Base-by-base conservation (phyloP, 2,888 invertebrate genomes). In the Nymphalis c-album region DNA sequence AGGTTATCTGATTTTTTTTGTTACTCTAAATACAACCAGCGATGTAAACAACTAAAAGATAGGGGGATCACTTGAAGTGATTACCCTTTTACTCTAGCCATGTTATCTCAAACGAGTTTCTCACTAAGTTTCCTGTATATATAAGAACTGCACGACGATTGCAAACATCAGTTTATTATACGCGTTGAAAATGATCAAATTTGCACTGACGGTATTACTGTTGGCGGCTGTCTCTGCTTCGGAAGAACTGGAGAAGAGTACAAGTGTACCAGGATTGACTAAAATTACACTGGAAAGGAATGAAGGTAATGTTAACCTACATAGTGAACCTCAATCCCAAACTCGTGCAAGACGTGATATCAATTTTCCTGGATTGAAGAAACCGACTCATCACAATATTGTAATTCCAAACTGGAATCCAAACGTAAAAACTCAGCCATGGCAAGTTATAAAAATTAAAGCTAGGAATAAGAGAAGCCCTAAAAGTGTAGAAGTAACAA, bases 321-420 rank as follows among this genome's bases (percentile, higher is more conserved):
- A 40, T 40, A 8, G 1, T 57, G 40, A n/a, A 17, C 10, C 40
- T 2, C 10, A 57, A 1, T 8, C 8, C 17, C 6, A 51, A 20
- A n/a, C 8, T 40, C 61, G 61, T 50, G 8, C 16, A 20, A 61
- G 46, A 53, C 70, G 70, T 31, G 61, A 70, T 46, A 7, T 64
- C 22, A 57, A 50, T n/a, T 40, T 70, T 22, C 67, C 70, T 53
- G 76, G 73, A 45, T 8, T 77, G 3, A 76, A 70, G 51, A 80
- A 80, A 62, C 80, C 81, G 0, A 76, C 76, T 1, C 77, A 82
- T 63, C 76, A 75, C 51, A 77, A 80, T 67, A 76, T 83, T 7
- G 72, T 80, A 6, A 78, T 84, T 57, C 80, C 83, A 0, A 83
- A 83, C 47, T 85, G 82, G 82, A 84, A 84, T 63, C 84, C 83